Percentiles rank a stretch among this genome's conserved stretches.
These are phyloP conservation scores for Antedon mediterranea DNA, from an alignment of 53 echinoderm and acorn worm species.

Conservation along the genomic window DNA sequence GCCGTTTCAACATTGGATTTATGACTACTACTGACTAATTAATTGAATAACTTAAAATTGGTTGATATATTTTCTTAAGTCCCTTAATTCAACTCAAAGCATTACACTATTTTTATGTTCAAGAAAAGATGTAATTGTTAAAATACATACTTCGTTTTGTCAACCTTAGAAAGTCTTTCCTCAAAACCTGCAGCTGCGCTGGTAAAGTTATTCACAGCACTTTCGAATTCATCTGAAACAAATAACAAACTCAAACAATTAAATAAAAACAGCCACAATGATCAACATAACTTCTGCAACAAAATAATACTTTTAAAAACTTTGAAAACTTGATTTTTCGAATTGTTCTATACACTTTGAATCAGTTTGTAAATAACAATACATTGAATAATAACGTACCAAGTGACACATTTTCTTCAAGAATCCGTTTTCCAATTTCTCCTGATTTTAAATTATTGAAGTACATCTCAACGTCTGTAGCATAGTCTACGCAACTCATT, in stretches of 20 bases:
- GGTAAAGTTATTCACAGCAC: slow-evolving; percentile 32
- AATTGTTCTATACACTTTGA: no score
- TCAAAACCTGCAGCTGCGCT: slow-evolving; percentile 30
- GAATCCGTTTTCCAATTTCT: slow-evolving; percentile 34
- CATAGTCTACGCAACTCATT: slow-evolving; percentile 49
- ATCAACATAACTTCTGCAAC: no score
- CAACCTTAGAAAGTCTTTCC: slow-evolving; percentile 13
- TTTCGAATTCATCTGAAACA: slow-evolving; percentile 41
- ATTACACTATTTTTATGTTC: background rate
- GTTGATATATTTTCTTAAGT: no score
- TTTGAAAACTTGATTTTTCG: no score
- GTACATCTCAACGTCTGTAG: slow-evolving; percentile 31
- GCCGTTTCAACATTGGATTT: no score
- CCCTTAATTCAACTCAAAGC: no score
- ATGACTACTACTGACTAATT: no score
- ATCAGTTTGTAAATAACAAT: no score
- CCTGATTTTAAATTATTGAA: slow-evolving; percentile 31
- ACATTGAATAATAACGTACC: slow-evolving; percentile 31
- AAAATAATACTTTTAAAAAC: no score
- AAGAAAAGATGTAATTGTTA: background rate
- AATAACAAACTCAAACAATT: background rate
- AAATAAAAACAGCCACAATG: no score
- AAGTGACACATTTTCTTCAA: slow-evolving; percentile 28
- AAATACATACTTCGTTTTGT: slow-evolving; percentile 16
- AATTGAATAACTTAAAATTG: no score